These are phyloP conservation scores for Nematopogon swammerdamellus DNA, from an alignment of 2,888 invertebrate genomes.

Conservation along the genomic window DNA sequence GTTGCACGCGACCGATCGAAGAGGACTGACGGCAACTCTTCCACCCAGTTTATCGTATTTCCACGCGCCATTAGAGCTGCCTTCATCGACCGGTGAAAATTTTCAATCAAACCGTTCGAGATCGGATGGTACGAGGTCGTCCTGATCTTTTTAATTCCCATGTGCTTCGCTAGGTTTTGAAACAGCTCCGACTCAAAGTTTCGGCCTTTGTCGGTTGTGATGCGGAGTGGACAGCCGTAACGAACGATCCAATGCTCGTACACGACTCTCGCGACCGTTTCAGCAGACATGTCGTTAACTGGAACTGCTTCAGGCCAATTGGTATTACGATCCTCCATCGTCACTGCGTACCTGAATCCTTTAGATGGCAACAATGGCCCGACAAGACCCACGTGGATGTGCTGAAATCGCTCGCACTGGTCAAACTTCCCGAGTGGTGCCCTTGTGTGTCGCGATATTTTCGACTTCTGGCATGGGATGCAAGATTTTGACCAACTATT, in stretches of 20 bases:
- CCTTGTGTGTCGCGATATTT: conserved; percentile 9
- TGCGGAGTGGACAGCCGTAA: conserved; percentile 20
- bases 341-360: conserved; percentile 13
- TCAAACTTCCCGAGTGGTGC: background rate
- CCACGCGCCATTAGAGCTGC: conserved; percentile 13
- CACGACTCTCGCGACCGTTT: conserved; percentile 19
- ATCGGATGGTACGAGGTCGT: conserved; percentile 24
- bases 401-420: conserved; percentile 1
- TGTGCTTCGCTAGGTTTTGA: conserved; percentile 10
- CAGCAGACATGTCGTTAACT: conserved; percentile 18
- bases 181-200: conserved; percentile 26
- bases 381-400: conserved; percentile 6
- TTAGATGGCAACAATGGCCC: conserved; percentile 9
- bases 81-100: conserved; percentile 25
- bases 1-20: no score
- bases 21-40: conserved; percentile 19
- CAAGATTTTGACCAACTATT: conserved; percentile 9
- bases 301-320: conserved; percentile 22
- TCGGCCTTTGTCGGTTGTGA: conserved; percentile 23
- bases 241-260: conserved; percentile 22
- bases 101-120: conserved; percentile 26
- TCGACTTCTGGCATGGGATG: conserved; percentile 10
- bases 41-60: conserved; percentile 11
- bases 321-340: conserved; percentile 15
- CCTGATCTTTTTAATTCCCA: conserved; percentile 9